Evolutionary conservation across 1,140 invertebrate species (phyloP), one percentile per base, ranked within the genome.

Genomic region (Telenomus remus): DNA sequence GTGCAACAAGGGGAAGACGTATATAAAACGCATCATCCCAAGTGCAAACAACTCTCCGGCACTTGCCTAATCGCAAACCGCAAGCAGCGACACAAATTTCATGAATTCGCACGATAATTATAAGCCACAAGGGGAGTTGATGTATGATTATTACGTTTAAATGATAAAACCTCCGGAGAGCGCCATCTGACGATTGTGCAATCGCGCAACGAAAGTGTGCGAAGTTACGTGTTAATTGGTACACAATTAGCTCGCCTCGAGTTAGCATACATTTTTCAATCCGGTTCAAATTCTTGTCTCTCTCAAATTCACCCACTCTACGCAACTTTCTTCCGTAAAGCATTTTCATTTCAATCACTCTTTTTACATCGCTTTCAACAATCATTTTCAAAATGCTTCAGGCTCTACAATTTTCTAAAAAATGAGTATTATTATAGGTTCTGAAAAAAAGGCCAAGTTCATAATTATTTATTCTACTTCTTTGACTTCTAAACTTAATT

Each of bases 51-150:
- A 56, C 69, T 55, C 57, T 42, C 53, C 59, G 48, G 61, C 70
- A 59, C 73, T 80, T 80, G 78, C 78, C 60, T 39, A 77, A 80
- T 78, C 75, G 39, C 42, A 42, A 27, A 78, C 78, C 78, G 64
- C 78, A 79, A 75, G 64, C 71, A 64, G 48, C 61, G 71, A 79
- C 78, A 71, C 75, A 54, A 75, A 72, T 77, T 79, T 78, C 78
- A 66, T 71, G 78, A 80, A 80, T 80, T 80, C 71, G 75, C 78
- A 77, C 71, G 75, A 78, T 77, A 80, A 78, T 80, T 80, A 77
- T 72, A 77, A 75, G 37, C 53, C 68, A 53, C 71, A 35, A 47
- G 74, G 53, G 56, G 65, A 51, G 51, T 65, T 79, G 78, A 79
- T 71, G 63, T 78, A 80, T 78, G 70, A 80, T 75, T 77, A 80